A percentile compares a stretch with the other conserved stretches of the same genome.
These are phyloP conservation scores for Nephrotoma guestfalica DNA, from an alignment of 2,888 invertebrate species.

Conservation along the genomic window DNA sequence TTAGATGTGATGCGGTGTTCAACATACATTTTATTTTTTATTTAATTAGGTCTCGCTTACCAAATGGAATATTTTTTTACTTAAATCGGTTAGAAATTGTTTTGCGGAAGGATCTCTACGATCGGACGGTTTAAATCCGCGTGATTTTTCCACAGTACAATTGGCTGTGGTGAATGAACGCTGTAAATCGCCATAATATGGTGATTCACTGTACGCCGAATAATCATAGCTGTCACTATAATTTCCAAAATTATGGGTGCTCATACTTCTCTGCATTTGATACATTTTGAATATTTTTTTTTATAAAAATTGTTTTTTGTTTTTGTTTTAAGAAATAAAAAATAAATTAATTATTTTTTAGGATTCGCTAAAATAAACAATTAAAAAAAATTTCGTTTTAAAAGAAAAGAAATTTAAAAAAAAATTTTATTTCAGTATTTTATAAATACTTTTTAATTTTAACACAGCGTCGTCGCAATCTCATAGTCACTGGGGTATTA, in stretches of 20 bases:
- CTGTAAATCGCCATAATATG: slow-evolving; percentile 16
- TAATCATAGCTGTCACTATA: not conserved
- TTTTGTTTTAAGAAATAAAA: not conserved
- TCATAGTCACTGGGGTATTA: not conserved
- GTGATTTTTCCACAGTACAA: slow-evolving; percentile 49
- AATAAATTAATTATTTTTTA: slow-evolving; percentile 1
- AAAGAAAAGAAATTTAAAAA: slow-evolving; percentile 1
- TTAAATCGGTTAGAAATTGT: slow-evolving; percentile 64
- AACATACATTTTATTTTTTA: slow-evolving; percentile 1
- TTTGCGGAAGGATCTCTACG: slow-evolving; percentile 62
- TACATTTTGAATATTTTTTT: slow-evolving; percentile 15
- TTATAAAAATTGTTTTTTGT: not conserved
- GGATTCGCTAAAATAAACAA: not conserved
- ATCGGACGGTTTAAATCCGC: slow-evolving; percentile 78
- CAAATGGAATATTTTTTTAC: slow-evolving; percentile 58
- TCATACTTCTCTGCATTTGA: slow-evolving; percentile 11
- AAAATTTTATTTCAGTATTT: not conserved
- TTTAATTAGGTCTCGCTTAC: slow-evolving; percentile 36
- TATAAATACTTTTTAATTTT: not conserved
- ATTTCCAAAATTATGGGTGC: slow-evolving; percentile 28
- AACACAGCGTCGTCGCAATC: not conserved
- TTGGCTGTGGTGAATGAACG: slow-evolving; percentile 37
- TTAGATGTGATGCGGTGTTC: not conserved
- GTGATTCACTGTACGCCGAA: not conserved
- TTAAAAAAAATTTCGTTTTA: not conserved